phyloP scores from a whole-genome alignment of 2,888 invertebrate genomes.

The Athripsodes cinereus region DNA sequence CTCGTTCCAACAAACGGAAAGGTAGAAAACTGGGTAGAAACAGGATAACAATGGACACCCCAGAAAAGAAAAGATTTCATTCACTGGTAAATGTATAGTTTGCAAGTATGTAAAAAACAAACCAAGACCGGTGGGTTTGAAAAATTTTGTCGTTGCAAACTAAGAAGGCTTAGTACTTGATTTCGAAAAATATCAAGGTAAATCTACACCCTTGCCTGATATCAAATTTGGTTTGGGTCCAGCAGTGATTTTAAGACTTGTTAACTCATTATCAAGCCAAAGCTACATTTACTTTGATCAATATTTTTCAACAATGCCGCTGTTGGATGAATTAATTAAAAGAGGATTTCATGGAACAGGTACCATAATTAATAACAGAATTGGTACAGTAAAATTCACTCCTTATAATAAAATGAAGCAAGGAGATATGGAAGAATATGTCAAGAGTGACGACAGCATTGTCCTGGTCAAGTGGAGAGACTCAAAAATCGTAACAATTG shows the following conservation, averaged over 20 bases:
- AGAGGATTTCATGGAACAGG: neutral
- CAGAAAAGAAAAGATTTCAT: too few relatives aligned
- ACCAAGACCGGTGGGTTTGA: too few relatives aligned
- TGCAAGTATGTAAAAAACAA: too few relatives aligned
- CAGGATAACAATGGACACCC: neutral
- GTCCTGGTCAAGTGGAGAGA: conserved; percentile 6
- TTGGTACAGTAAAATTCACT: neutral
- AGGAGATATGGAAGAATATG: conserved; percentile 2
- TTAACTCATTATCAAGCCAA: neutral
- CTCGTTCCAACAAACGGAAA: neutral
- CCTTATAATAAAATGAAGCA: neutral
- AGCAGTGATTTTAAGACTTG: too few relatives aligned
- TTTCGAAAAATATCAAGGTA: too few relatives aligned
- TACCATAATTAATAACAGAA: neutral
- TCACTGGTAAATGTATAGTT: too few relatives aligned
- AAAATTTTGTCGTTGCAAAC: too few relatives aligned
- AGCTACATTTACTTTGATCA: neutral
- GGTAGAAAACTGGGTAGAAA: neutral
- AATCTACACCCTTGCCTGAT: too few relatives aligned
- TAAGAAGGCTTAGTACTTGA: too few relatives aligned
- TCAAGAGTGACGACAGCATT: conserved; percentile 5
- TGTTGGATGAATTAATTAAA: neutral
- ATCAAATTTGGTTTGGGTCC: too few relatives aligned
- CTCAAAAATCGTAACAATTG: neutral
- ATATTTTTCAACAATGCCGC: neutral